Evolutionary conservation across 1,140 invertebrate genomes (phyloP).

Genomic region (Hypsibius dujardini): DNA sequence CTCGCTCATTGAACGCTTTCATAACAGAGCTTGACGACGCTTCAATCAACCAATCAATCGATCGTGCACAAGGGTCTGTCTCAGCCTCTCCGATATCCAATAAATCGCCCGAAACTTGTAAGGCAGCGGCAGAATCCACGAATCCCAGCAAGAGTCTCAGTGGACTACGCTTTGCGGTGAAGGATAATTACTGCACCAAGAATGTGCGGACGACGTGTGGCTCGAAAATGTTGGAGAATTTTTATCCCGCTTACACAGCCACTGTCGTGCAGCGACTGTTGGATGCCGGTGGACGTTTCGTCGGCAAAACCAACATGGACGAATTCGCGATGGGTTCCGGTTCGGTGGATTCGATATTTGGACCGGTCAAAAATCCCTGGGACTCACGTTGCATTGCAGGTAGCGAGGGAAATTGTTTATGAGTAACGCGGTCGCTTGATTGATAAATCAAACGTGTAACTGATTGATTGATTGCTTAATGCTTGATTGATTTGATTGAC

Average conservation of each 20-base stretch:
- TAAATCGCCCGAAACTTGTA: no score
- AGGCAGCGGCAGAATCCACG: no score
- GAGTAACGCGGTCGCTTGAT: background rate
- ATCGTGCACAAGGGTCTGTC: no score
- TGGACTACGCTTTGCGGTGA: constrained; percentile 52
- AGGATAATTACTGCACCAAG: constrained; percentile 82
- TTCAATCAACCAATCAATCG: no score
- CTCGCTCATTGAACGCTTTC: no score
- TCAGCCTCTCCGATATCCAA: no score
- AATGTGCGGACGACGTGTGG: constrained; percentile 68
- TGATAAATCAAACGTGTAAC: no score
- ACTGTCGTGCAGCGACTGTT: constrained; percentile 64
- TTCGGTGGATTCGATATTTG: constrained; percentile 68
- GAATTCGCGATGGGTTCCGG: constrained; percentile 97
- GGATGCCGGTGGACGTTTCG: constrained; percentile 54
- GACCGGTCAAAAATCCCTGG: constrained; percentile 77
- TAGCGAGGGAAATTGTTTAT: background rate
- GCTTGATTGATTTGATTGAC: no score
- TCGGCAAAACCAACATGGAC: constrained; percentile 95
- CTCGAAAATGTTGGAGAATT: constrained; percentile 75
- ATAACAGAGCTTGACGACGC: no score
- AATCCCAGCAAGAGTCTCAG: no score
- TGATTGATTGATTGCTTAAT: no score
- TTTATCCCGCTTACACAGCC: constrained; percentile 70
- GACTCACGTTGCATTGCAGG: constrained; percentile 33